Base-by-base conservation (phyloP, 2,888 invertebrate genomes). In the Hyles lineata region DNA sequence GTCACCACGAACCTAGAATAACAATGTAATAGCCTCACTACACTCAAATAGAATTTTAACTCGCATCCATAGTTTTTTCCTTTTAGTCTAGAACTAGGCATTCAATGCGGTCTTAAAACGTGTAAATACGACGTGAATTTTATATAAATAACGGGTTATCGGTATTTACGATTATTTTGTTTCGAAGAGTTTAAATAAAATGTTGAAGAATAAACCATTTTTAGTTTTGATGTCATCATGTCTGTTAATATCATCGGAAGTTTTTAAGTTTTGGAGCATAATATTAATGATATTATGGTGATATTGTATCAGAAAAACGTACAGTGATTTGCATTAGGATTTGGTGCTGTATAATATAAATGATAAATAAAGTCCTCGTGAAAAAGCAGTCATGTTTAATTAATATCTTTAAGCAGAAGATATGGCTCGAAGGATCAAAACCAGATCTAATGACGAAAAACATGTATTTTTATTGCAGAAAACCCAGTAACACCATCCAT, bases 1-100 rank as follows among this genome's bases (percentile, higher is more conserved):
- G 77, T 77, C 76, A 76, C 25, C 58, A 15, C 21, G 25, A 9
- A 62, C 61, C 55, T 50, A 35, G 77, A 73, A 77, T 77, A 77
- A 73, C 74, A 73, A 77, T 74, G 72, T 67, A 74, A 69, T 72
- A 59, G 62, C 70, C 62, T 72, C 74, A 73, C 70, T 61, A 69
- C 35, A 72, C 72, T 11, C n/a, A 21, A 21, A 6, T 15, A 70
- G 74, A 76, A 75, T 75, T 72, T 43, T 29, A 77, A 75, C 43
- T 8, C 63, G 63, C n/a, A 43, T 67, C 50, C 21, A 6, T 67
- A 50, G 17, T 21, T 67, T 67, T 50, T 67, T 67, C 67, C 67
- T 67, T 23, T 50, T 43, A 50, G 43, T 43, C n/a, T 21, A 35
- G 43, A 67, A 50, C 50, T 67, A 67, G 43, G 67, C 23, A 25